Base-by-base conservation (phyloP, 2,797 vertebrate genomes). In the Phataginus tricuspis region DNA sequence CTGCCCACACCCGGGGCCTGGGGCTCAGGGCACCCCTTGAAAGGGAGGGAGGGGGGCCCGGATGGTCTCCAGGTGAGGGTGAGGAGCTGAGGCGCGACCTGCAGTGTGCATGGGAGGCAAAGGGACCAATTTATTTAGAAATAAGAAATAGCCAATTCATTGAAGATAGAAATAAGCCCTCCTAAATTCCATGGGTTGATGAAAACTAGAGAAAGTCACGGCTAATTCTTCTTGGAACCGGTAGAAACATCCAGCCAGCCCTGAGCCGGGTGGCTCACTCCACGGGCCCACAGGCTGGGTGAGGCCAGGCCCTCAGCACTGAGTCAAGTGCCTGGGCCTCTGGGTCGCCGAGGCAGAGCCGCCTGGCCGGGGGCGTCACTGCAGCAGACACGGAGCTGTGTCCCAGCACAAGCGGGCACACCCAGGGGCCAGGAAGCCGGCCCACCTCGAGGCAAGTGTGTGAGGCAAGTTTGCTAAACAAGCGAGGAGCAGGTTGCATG, bases 261-360 rank as follows among this genome's bases (percentile, higher is more conserved):
- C 51, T 7, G 15, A 77, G 72, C 39, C 10, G n/a, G n/a, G 82
- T 25, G 9, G 61, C 11, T 68, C 9, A 1, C 10, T 37, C 64
- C 64, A 6, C 11, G 49, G 69, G 39, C 69, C 55, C 53, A 15
- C 4, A 37, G 21, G 51, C 23, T 23, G 57, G 57, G 23, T 21
- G 7, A 25, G 57, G 57, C 75, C 8, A 0, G 49, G 59, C 31
- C 86, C 72, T 14, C 86, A 66, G 72, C 18, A 45, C 6, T 0
- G 34, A 7, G 5, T 55, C 21, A 2, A 0, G 7, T 21, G 39
- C 29, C 0, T 2, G 0, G 37, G 29, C 14, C 2, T 4, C 34
- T 0, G 16, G 64, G 25, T 69, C 34, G 29, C 45, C 49, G 6
- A 7, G 39, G 64, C 49, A 39, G n/a, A 39, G 16, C 16, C 4